phyloP scores from a whole-genome alignment of 1,140 invertebrate species.

The Atta texana region DNA sequence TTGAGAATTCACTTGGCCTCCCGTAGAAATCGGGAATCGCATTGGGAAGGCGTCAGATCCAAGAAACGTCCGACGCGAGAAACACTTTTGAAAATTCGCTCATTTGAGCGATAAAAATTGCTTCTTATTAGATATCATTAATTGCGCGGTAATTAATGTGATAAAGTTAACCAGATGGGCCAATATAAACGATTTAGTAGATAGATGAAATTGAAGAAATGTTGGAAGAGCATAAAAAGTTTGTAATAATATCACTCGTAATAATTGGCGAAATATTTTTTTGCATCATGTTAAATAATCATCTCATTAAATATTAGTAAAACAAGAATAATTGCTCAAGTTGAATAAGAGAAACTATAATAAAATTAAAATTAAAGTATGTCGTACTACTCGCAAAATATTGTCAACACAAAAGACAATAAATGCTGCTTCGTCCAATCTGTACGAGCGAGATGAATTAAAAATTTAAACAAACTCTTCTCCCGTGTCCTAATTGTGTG shows the following conservation, averaged over 20 bases:
- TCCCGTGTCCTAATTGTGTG: neutral
- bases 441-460: neutral
- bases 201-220: neutral
- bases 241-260: neutral
- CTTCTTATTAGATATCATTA: neutral
- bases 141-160: neutral
- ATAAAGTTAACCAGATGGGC: no score
- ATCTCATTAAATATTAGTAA: neutral
- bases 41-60: neutral
- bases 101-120: neutral
- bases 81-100: neutral
- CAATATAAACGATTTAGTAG: neutral
- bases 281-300: neutral
- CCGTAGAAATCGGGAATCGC: slow-evolving; percentile 10
- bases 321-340: neutral
- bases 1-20: slow-evolving; percentile 30
- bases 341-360: neutral
- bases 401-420: neutral
- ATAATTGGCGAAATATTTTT: neutral
- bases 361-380: neutral
- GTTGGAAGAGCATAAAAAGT: neutral
- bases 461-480: neutral
- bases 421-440: slow-evolving; percentile 2
- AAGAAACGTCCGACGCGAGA: neutral
- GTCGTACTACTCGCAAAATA: neutral